Conservation (phyloP, 2,113 vertebrate genomes). For the Pedetes capensis region DNA sequence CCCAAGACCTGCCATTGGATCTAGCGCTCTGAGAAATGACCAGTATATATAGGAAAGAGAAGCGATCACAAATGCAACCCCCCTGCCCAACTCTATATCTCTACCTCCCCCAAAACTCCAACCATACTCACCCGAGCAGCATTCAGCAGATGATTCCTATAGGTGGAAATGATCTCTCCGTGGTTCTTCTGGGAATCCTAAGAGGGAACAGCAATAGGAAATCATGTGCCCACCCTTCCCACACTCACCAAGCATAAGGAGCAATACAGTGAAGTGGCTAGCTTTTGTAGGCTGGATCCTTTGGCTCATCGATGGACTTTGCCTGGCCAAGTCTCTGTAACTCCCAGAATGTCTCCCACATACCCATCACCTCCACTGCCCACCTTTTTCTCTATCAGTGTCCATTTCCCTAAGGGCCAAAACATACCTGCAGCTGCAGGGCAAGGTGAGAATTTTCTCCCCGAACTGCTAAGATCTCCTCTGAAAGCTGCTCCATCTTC, state of each 20-base stretch:
- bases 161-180: constrained; percentile 77
- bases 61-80: neutral
- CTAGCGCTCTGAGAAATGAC: neutral
- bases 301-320: neutral
- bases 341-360: neutral
- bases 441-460: constrained; percentile 67
- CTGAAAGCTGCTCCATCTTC: constrained; percentile 81
- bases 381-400: neutral
- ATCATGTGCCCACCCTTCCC: neutral
- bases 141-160: constrained; percentile 81
- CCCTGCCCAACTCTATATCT: neutral
- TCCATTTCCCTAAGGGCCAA: neutral
- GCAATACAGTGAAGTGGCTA: neutral
- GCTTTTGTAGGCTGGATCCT: neutral
- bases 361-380: neutral
- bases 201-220: neutral
- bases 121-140: constrained; percentile 80
- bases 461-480: constrained; percentile 77
- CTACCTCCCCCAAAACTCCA: neutral
- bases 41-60: neutral
- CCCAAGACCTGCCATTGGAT: neutral
- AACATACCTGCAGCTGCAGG: constrained; percentile 77
- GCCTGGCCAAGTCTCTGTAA: neutral
- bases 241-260: neutral
- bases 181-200: constrained; percentile 83